Evolutionary conservation across 1,140 invertebrate genomes (phyloP).

Genomic region (Mactra quadrangularis): DNA sequence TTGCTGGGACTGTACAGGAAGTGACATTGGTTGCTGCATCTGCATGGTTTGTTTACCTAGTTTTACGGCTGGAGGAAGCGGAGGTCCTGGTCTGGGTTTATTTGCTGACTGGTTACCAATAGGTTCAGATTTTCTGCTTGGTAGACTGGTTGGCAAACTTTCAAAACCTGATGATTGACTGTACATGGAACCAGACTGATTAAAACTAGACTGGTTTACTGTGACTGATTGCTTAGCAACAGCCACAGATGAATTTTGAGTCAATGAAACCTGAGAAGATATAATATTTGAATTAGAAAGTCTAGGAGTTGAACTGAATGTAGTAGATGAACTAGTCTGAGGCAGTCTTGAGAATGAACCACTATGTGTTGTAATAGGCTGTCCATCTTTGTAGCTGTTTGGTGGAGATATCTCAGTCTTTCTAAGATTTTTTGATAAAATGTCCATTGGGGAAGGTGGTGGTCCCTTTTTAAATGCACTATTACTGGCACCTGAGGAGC

Average conservation of each 20-base stretch:
- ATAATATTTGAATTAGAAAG: not conserved
- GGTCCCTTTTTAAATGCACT: constrained; percentile 36
- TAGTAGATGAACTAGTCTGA: not conserved
- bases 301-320: no score
- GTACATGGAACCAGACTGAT: constrained; percentile 17
- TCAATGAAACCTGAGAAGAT: not conserved
- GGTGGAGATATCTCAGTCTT: constrained; percentile 36
- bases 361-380: constrained; percentile 1
- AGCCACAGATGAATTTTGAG: not conserved
- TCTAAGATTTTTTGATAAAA: constrained; percentile 30
- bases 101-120: not conserved
- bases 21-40: not conserved
- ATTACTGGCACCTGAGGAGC: not conserved
- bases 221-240: not conserved
- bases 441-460: constrained; percentile 51
- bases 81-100: not conserved
- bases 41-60: constrained; percentile 14
- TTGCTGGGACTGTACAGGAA: not conserved
- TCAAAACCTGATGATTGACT: constrained; percentile 7
- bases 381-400: constrained; percentile 7
- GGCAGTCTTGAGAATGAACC: constrained; percentile 6
- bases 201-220: constrained; percentile 21
- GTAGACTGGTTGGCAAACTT: not conserved
- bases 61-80: constrained; percentile 8
- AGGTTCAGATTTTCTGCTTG: not conserved